Evolutionary conservation across 2,113 vertebrate species (phyloP).

Genomic region (Dicrurus megarhynchus): DNA sequence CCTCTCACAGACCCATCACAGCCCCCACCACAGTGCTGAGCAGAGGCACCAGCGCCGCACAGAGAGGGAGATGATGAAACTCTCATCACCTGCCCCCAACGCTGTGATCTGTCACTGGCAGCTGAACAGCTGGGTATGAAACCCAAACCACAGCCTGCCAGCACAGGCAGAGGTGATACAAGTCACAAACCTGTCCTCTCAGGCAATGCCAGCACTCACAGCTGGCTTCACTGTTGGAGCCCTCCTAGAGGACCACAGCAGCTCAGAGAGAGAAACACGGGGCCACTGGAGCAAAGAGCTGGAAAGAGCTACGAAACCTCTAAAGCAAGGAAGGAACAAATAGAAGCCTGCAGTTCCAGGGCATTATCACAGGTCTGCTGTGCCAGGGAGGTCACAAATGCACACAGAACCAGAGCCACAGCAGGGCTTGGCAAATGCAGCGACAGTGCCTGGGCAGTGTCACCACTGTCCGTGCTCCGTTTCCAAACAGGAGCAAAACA

Average conservation of each 20-base stretch:
- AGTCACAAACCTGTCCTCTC: background rate
- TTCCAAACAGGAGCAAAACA: background rate
- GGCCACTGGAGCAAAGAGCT: background rate
- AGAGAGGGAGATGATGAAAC: rapidly evolving
- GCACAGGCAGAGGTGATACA: background rate
- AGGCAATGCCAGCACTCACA: background rate
- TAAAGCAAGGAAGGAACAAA: background rate
- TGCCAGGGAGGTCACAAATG: background rate
- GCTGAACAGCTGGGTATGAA: background rate
- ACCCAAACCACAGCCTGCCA: background rate
- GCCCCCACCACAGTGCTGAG: rapidly evolving
- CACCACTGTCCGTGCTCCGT: rapidly evolving
- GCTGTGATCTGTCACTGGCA: background rate
- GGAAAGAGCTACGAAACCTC: background rate
- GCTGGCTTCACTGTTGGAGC: background rate
- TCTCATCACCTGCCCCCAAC: rapidly evolving
- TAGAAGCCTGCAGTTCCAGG: background rate
- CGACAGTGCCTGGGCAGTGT: background rate
- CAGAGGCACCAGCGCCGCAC: rapidly evolving
- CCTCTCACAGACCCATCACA: rapidly evolving
- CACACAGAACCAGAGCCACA: background rate
- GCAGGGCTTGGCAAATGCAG: background rate
- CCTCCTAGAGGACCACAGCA: background rate
- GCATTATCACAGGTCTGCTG: background rate
- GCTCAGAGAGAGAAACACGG: background rate